These are phyloP conservation scores for Lordiphosa clarofinis DNA, from an alignment of 1,140 invertebrate genomes.

Conservation along the genomic window DNA sequence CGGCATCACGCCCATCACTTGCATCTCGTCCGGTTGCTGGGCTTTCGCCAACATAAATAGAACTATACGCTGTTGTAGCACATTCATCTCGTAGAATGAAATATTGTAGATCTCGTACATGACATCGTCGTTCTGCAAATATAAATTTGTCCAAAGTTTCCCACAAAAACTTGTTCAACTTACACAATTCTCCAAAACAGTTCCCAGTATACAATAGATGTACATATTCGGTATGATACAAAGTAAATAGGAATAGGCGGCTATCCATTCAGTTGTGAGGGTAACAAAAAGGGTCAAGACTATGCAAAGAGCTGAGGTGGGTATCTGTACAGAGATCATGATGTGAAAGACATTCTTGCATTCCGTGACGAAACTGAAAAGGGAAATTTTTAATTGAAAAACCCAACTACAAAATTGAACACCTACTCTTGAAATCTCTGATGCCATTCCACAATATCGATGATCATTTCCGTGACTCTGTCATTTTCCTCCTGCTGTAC, in stretches of 20 bases:
- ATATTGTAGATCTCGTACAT: constrained; percentile 49
- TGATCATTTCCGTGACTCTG: constrained; percentile 4
- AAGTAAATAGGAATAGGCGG: constrained; percentile 28
- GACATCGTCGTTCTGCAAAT: constrained; percentile 24
- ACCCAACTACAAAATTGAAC: too few species aligned
- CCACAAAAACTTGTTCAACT: neutral
- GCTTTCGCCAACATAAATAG: constrained; percentile 39
- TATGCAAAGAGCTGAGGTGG: constrained; percentile 32
- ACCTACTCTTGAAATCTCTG: constrained; percentile 31
- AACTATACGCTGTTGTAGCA: constrained; percentile 27
- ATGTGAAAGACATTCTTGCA: constrained; percentile 33
- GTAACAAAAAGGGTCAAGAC: constrained; percentile 36
- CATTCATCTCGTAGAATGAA: constrained; percentile 36
- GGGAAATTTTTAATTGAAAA: too few species aligned
- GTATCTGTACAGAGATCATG: constrained; percentile 31
- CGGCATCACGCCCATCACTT: constrained; percentile 29
- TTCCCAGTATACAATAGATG: constrained; percentile 43
- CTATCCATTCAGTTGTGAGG: constrained; percentile 31
- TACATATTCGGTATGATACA: constrained; percentile 33
- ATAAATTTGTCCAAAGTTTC: neutral
- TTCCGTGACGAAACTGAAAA: constrained; percentile 22
- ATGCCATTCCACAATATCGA: constrained; percentile 42
- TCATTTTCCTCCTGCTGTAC: neutral
- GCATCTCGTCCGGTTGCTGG: constrained; percentile 24
- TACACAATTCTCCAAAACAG: constrained; percentile 39